Evolutionary conservation across 2,888 invertebrate genomes (phyloP).

Genomic region (Epirrhoe tristata): DNA sequence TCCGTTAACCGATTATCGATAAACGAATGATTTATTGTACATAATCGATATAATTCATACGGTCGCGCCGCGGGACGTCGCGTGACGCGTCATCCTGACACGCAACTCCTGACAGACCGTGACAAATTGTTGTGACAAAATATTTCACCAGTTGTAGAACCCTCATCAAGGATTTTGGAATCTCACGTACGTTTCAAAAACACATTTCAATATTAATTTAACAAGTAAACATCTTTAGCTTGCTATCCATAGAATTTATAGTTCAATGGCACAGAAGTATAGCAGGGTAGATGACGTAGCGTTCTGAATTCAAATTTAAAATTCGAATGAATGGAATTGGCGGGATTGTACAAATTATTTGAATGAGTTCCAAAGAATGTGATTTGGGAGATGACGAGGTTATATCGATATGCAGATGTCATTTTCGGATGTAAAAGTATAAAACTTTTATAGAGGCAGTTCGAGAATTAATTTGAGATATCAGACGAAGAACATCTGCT

Average conservation of each 20-base stretch:
- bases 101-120: conserved; percentile 75
- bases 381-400: conserved; percentile 43
- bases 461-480: conserved; percentile 44
- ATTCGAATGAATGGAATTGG: conserved; percentile 64
- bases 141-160: conserved; percentile 82
- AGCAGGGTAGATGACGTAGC: conserved; percentile 43
- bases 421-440: conserved; percentile 17
- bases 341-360: conserved; percentile 49
- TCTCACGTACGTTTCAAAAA: conserved; percentile 40
- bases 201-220: conserved; percentile 3
- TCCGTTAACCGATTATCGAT: conserved; percentile 76
- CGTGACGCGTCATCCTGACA: conserved; percentile 70
- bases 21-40: conserved; percentile 75
- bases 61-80: conserved; percentile 64
- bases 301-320: conserved; percentile 62
- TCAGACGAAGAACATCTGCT: conserved; percentile 44
- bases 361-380: conserved; percentile 37
- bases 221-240: conserved; percentile 18
- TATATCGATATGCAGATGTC: conserved; percentile 44
- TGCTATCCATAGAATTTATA: conserved; percentile 23
- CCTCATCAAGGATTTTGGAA: conserved; percentile 56
- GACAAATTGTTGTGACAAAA: conserved; percentile 86
- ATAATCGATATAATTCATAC: conserved; percentile 80
- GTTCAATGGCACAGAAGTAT: conserved; percentile 29
- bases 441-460: conserved; percentile 19